These are phyloP conservation scores for Lampris megalopsis DNA, from an alignment of 2,113 vertebrate species.

Conservation along the genomic window DNA sequence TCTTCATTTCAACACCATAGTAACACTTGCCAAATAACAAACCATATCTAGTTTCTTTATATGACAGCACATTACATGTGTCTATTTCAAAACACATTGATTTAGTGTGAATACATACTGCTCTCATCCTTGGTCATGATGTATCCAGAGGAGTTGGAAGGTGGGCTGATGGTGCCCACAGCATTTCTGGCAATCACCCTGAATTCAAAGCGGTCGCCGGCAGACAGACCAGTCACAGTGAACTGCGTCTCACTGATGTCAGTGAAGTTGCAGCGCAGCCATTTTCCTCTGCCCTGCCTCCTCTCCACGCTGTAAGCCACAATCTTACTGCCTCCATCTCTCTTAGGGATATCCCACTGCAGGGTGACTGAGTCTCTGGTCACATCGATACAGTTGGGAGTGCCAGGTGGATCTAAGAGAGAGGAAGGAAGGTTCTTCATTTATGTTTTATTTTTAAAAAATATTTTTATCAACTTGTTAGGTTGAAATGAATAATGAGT, in stretches of 20 bases:
- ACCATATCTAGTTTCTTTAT: no score
- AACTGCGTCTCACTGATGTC: conserved; percentile 95
- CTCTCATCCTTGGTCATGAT: conserved; percentile 99
- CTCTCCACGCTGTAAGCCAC: conserved; percentile 96
- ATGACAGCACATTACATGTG: not conserved
- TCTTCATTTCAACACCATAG: no score
- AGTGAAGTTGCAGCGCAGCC: conserved; percentile 96
- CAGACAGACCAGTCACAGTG: conserved; percentile 90
- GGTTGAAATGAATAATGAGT: not conserved
- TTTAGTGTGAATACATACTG: conserved; percentile 79
- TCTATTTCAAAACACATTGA: not conserved
- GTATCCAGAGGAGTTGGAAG: conserved; percentile 95
- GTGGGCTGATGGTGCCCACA: conserved; percentile 95
- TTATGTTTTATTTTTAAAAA: not conserved
- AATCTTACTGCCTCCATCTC: conserved; percentile 95
- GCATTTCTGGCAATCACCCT: conserved; percentile 97
- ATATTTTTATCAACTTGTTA: not conserved
- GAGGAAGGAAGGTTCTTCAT: conserved; percentile 13
- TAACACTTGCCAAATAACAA: no score
- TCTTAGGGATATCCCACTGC: conserved; percentile 91
- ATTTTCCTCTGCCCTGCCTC: conserved; percentile 91
- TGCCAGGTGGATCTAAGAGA: conserved; percentile 93
- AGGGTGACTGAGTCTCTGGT: conserved; percentile 97
- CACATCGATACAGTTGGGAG: conserved; percentile 94
- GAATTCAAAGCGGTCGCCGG: conserved; percentile 96